Evolutionary conservation across 2,888 invertebrate genomes (phyloP).

Genomic region (Eucriotettix oculatus): DNA sequence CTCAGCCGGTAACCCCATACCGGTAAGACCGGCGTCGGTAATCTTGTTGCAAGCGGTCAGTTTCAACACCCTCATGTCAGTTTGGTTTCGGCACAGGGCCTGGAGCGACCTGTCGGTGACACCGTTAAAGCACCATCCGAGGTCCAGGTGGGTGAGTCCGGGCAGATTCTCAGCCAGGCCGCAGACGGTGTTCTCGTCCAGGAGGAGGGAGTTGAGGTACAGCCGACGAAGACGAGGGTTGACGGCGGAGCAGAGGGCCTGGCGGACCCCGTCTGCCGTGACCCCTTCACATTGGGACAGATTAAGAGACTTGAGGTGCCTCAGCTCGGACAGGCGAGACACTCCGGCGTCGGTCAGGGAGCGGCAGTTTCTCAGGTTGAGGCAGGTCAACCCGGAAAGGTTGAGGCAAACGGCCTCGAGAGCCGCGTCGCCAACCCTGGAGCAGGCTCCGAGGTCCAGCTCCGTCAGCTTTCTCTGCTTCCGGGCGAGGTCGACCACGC

Average conservation of each 20-base stretch:
- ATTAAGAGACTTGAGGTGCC: slow-evolving; percentile 38
- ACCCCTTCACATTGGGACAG: slow-evolving; percentile 50
- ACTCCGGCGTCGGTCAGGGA: slow-evolving; percentile 46
- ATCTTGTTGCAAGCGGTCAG: slow-evolving; percentile 49
- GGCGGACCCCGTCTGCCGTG: slow-evolving; percentile 40
- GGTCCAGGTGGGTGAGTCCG: slow-evolving; percentile 39
- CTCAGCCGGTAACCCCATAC: slow-evolving; percentile 33
- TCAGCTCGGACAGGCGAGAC: slow-evolving; percentile 33
- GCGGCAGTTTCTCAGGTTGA: slow-evolving; percentile 46
- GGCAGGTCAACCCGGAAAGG: slow-evolving; percentile 36
- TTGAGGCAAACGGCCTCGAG: slow-evolving; percentile 40
- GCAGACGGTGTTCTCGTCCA: slow-evolving; percentile 44
- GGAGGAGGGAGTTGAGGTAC: slow-evolving; percentile 15
- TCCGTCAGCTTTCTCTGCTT: slow-evolving; percentile 36
- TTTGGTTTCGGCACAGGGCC: slow-evolving; percentile 45
- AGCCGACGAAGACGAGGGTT: slow-evolving; percentile 6
- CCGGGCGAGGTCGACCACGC: slow-evolving; percentile 34
- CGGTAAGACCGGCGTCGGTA: slow-evolving; percentile 54
- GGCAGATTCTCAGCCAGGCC: slow-evolving; percentile 39
- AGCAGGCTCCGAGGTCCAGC: slow-evolving; percentile 45
- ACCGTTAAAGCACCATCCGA: slow-evolving; percentile 52
- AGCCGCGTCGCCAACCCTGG: slow-evolving; percentile 46
- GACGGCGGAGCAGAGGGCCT: slow-evolving; percentile 7
- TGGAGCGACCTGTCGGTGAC: slow-evolving; percentile 43
- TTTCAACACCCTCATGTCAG: slow-evolving; percentile 38